Base-by-base conservation (phyloP, 1,140 invertebrate genomes). In the Camponotus pennsylvanicus region DNA sequence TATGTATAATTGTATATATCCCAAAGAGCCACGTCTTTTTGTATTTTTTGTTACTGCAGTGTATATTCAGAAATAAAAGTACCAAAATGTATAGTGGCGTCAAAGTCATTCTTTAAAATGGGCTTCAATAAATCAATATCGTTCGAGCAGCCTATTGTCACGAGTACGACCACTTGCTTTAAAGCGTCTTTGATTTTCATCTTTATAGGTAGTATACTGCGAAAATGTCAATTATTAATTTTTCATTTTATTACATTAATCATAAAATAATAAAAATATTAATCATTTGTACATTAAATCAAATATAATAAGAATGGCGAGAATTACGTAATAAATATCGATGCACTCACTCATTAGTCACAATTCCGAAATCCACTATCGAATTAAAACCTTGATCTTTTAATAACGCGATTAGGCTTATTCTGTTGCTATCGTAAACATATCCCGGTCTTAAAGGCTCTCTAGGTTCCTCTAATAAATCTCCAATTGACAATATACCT, bases 121-220 rank as follows among this genome's bases (percentile, higher is more conserved):
- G 97, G 96, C 94, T 99, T 99, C 5, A 99, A 93, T 59, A 98
- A 96, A 94, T 99, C 99, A 95, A 97, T 97, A 92, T 99, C 98
- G 98, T 98, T 3, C 99, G 97, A 0, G n/a, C 3, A 71, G 1
- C 69, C 45, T 52, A 15, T 52, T 34, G 27, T 71, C 27, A 71
- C 69, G 15, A 99, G 93, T 55, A 99, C 93, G 94, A 98, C 98
- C 5, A 96, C 96, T 11, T 93, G 64, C 21, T 95, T 75, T 45
- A 98, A 94, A 2, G 97, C 97, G 6, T 93, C 86, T 1, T 94
- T 91, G 0, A 99, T 93, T 2, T 95, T 95, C 0, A 93, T 66
- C 49, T 96, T 95, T 49, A 98, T 95, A 1, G 93, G 92, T 11
- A 95, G 92, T 59, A 97, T 95, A 64, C 97, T 97, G 95, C 82